phyloP scores from a whole-genome alignment of 2,888 invertebrate species.

The Xestobium rufovillosum region DNA sequence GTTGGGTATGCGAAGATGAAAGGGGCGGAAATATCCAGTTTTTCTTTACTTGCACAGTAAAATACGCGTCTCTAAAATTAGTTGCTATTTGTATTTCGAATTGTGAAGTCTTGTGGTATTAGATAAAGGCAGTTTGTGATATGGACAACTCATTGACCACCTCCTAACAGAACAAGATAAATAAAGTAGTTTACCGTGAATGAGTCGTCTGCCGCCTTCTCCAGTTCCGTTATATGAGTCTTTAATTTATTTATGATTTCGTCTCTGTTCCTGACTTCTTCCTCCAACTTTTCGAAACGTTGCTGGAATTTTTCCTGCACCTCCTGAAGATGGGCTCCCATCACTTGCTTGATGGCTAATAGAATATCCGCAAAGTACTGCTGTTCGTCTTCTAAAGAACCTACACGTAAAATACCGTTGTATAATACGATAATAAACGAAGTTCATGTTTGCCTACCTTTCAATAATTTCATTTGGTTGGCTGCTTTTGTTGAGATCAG shows the following conservation, averaged over 20 bases:
- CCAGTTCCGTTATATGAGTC: constrained; percentile 61
- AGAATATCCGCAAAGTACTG: constrained; percentile 76
- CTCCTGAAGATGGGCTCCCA: constrained; percentile 65
- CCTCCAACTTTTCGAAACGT: constrained; percentile 67
- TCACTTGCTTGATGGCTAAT: constrained; percentile 69
- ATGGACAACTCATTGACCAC: no score
- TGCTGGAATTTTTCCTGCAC: constrained; percentile 65
- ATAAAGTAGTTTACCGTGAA: constrained; percentile 38
- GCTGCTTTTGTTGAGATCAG: constrained; percentile 52
- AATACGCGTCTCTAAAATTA: no score
- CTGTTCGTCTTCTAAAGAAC: constrained; percentile 60
- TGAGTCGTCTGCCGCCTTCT: constrained; percentile 41
- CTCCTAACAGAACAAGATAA: no score
- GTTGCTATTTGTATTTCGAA: no score
- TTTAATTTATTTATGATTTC: constrained; percentile 74
- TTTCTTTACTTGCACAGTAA: no score
- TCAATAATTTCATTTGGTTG: constrained; percentile 51
- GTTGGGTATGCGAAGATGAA: no score
- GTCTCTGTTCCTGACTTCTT: constrained; percentile 73
- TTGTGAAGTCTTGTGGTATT: no score
- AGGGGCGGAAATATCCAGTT: no score
- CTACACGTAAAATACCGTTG: no score
- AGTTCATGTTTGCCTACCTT: no score
- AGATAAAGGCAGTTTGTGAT: no score
- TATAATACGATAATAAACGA: no score